Evolutionary conservation across 2,888 invertebrate genomes (phyloP), one percentile per base, ranked within the genome.

Genomic region (Chirona hameri): DNA sequence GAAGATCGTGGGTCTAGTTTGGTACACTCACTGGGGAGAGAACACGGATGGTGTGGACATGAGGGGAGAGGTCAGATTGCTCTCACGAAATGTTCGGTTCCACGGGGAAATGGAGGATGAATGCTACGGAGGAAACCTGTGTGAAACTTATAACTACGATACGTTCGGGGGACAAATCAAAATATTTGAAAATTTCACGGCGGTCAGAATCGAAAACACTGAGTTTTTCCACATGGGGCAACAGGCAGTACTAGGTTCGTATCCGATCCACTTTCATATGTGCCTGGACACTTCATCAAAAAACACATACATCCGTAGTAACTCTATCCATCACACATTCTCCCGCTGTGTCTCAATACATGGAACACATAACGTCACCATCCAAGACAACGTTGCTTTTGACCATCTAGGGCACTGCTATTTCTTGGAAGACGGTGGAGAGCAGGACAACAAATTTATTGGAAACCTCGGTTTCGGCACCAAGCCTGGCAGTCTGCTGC

Each of bases 191-290:
- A 24, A 24, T 14, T 79, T 79, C 18, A 9, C 21, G 18, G 10
- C 48, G 12, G 79, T 46, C 0, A 15, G 48, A 12, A 52, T 79
- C 4, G 79, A n/a, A 1, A 79, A 79, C 52, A 48, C 79, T 14
- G 79, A 79, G n/a, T 14, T 79, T 15, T 79, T 27, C 79, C 24
- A 79, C 27, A 79, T 79, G 79, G 79, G 79, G 4, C 79, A 79
- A 27, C 24, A 79, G 4, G 2, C 48, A 5, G 12, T 12, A 14
- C 48, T 48, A 1, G 79, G 79, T 1, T 79, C 79, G 27, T 48
- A 79, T n/a, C 79, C 79, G n/a, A 48, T 79, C 10, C 79, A 79
- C 15, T 79, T 79, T n/a, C 79, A 79, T n/a, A 79, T 79, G 79
- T 79, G 79, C 27, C 1, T 24, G 12, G 79, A 79, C 10, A n/a